Conservation (phyloP, 2,888 invertebrate genomes). For the Melieria omissa region DNA sequence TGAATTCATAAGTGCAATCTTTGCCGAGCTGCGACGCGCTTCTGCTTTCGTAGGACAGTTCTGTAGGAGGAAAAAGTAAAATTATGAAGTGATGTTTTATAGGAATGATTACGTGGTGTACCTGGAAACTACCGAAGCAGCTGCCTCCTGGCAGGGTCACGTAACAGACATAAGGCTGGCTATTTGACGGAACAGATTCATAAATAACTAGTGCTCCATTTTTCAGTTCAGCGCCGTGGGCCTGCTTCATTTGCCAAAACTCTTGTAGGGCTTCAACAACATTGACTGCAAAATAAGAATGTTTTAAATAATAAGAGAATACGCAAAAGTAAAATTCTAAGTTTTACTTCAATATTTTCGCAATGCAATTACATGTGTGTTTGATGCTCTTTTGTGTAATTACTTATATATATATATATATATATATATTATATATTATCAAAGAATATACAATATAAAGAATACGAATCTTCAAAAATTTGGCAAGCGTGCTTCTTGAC, state of each 20-base stretch:
- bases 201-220: constrained; percentile 93
- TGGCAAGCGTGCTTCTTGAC: too few species aligned
- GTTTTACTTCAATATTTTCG: too few species aligned
- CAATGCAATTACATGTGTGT: too few species aligned
- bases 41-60: constrained; percentile 96
- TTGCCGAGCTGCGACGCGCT: constrained; percentile 92
- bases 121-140: constrained; percentile 95
- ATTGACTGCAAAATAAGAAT: constrained; percentile 74
- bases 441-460: too few species aligned
- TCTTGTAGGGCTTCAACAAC: constrained; percentile 96
- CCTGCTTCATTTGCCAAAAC: constrained; percentile 97
- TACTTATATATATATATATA: too few species aligned
- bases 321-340: too few species aligned
- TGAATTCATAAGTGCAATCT: constrained; percentile 96
- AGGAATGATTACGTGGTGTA: constrained; percentile 59
- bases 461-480: too few species aligned
- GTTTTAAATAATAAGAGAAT: too few species aligned
- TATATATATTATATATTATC: too few species aligned
- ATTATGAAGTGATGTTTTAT: not conserved
- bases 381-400: too few species aligned
- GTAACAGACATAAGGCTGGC: constrained; percentile 94
- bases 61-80: constrained; percentile 67
- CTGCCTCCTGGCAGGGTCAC: constrained; percentile 95
- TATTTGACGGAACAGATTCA: constrained; percentile 91
- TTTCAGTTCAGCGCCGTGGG: constrained; percentile 84